Conservation (phyloP, 2,888 invertebrate species). For the Epistrophe eligans region DNA sequence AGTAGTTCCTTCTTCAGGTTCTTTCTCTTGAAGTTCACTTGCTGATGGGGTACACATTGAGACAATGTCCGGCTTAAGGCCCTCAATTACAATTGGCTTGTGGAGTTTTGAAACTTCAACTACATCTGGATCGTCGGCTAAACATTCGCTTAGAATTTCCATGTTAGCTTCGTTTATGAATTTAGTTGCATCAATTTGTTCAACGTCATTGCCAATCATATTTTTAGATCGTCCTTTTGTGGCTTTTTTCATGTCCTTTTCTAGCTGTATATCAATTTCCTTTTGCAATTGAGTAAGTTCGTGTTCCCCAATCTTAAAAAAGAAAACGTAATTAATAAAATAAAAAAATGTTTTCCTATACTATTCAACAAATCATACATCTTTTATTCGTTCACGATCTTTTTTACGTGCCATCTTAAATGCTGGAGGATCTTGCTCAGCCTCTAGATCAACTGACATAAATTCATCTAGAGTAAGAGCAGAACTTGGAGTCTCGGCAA, state of each 20-base stretch:
- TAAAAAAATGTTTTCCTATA: not conserved
- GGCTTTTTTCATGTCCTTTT: constrained; percentile 86
- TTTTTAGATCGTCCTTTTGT: constrained; percentile 79
- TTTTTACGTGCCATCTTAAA: constrained; percentile 95
- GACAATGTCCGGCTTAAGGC: constrained; percentile 89
- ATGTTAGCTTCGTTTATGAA: constrained; percentile 85
- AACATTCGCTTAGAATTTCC: constrained; percentile 83
- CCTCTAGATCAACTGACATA: constrained; percentile 97
- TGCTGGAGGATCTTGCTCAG: constrained; percentile 97
- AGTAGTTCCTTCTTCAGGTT: constrained; percentile 77
- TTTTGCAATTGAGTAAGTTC: constrained; percentile 92
- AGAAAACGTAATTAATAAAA: constrained; percentile 1
- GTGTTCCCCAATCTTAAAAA: constrained; percentile 85
- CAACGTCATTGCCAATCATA: constrained; percentile 79
- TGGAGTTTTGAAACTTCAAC: constrained; percentile 54
- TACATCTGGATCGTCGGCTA: constrained; percentile 80
- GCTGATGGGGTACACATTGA: constrained; percentile 90
- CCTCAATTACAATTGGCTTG: constrained; percentile 79
- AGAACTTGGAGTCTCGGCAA: constrained; percentile 98
- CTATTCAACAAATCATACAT: constrained; percentile 84
- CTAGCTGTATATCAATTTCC: constrained; percentile 93
- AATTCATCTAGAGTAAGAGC: constrained; percentile 98
- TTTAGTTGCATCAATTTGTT: constrained; percentile 83
- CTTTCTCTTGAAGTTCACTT: constrained; percentile 83
- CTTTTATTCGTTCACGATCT: constrained; percentile 93